These are phyloP conservation scores for Pseudonaja textilis DNA, from an alignment of 2,113 vertebrate genomes.

Conservation along the genomic window DNA sequence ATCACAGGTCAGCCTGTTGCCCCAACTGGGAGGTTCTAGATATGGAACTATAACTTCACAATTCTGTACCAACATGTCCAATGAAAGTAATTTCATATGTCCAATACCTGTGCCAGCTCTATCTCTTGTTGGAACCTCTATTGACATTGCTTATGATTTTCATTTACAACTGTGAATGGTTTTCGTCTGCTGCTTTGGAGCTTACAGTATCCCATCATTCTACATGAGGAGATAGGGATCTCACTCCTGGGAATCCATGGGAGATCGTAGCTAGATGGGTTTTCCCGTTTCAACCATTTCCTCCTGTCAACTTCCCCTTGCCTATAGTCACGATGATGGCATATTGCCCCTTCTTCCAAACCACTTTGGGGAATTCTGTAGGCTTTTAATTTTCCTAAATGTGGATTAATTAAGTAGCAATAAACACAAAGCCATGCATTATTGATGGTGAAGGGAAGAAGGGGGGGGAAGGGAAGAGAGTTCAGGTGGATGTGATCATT, in stretches of 20 bases:
- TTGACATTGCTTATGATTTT: background rate
- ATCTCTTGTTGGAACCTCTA: background rate
- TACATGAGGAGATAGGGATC: background rate
- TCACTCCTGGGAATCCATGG: background rate
- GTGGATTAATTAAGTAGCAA: conserved; percentile 70
- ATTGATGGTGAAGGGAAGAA: conserved; percentile 55
- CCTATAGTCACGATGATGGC: background rate
- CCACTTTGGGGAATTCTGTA: conserved; percentile 65
- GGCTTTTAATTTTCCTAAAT: conserved; percentile 71
- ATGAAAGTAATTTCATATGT: background rate
- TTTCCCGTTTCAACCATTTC: background rate
- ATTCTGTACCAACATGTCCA: background rate
- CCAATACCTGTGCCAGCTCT: background rate
- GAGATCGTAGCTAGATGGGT: background rate
- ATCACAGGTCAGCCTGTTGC: background rate
- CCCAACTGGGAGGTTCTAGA: background rate
- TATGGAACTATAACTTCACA: background rate
- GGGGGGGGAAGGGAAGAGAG: conserved; percentile 46
- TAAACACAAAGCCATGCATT: conserved; percentile 70
- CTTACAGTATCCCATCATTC: background rate
- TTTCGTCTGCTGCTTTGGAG: background rate
- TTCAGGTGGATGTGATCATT: conserved; percentile 62
- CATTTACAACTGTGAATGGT: background rate
- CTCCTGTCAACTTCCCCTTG: background rate
- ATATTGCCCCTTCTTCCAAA: conserved; percentile 29